Evolutionary conservation across 2,888 invertebrate species (phyloP).

Genomic region (Cecidostiba fungosa): DNA sequence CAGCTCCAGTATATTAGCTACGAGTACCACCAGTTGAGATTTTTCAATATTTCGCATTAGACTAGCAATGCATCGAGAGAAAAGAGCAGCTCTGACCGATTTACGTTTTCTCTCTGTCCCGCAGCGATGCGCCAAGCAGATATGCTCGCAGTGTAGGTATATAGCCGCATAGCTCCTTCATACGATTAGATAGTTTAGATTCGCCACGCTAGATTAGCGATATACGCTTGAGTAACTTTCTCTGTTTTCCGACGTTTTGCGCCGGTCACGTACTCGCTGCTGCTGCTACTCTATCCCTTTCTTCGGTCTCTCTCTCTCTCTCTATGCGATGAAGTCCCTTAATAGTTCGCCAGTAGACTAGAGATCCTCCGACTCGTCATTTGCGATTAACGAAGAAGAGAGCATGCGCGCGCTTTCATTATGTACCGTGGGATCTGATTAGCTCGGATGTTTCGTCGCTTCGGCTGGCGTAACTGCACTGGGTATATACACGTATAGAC

Average conservation of each 20-base stretch:
- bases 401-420: slow-evolving; percentile 46
- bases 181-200: slow-evolving; percentile 64
- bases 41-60: too few relatives aligned
- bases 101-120: slow-evolving; percentile 31
- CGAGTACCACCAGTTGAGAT: too few relatives aligned
- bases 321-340: slow-evolving; percentile 39
- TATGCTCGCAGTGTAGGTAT: slow-evolving; percentile 4
- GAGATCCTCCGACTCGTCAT: not conserved
- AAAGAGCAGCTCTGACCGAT: slow-evolving; percentile 20
- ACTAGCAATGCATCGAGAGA: not conserved
- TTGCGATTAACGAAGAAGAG: slow-evolving; percentile 49
- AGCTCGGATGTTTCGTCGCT: slow-evolving; percentile 43
- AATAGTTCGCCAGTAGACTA: slow-evolving; percentile 8
- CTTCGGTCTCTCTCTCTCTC: not conserved
- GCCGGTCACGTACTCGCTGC: not conserved
- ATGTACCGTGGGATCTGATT: slow-evolving; percentile 57
- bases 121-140: slow-evolving; percentile 5
- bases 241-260: slow-evolving; percentile 62
- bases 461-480: not conserved
- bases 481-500: not conserved
- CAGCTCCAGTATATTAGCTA: too few relatives aligned
- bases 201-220: slow-evolving; percentile 63
- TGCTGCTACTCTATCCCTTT: not conserved
- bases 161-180: slow-evolving; percentile 31
- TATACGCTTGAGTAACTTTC: slow-evolving; percentile 64